Evolutionary conservation across 2,797 vertebrate genomes (phyloP).

Genomic region (Syngnathus acus): DNA sequence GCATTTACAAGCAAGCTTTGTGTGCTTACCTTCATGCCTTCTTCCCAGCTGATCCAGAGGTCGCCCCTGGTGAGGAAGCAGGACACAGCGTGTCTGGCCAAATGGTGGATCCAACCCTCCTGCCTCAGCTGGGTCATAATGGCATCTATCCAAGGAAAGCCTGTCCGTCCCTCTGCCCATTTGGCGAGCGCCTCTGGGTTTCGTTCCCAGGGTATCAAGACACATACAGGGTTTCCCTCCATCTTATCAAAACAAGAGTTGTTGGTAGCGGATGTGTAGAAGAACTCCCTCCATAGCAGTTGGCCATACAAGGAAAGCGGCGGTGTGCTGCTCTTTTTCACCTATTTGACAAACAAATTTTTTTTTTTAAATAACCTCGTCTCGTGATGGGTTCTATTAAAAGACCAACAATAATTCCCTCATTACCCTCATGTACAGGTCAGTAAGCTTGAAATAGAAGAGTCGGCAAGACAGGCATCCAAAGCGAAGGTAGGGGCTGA

Average conservation of each 20-base stretch:
- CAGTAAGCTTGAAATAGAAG: slow-evolving; percentile 91
- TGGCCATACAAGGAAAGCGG: slow-evolving; percentile 89
- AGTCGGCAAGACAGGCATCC: slow-evolving; percentile 91
- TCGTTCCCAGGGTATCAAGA: slow-evolving; percentile 92
- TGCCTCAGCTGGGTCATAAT: slow-evolving; percentile 94
- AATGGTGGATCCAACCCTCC: slow-evolving; percentile 95
- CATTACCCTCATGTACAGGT: slow-evolving; percentile 90
- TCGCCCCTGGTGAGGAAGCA: slow-evolving; percentile 93
- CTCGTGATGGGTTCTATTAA: not conserved
- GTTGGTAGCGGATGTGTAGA: slow-evolving; percentile 88
- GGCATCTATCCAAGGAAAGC: slow-evolving; percentile 93
- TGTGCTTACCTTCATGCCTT: slow-evolving; percentile 86
- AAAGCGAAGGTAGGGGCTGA: slow-evolving; percentile 90
- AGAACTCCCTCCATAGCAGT: slow-evolving; percentile 93
- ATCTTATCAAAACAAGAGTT: slow-evolving; percentile 96
- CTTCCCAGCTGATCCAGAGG: slow-evolving; percentile 96
- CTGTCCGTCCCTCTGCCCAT: slow-evolving; percentile 90
- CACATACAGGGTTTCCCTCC: slow-evolving; percentile 92
- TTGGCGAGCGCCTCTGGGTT: slow-evolving; percentile 92
- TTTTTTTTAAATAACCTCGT: not conserved
- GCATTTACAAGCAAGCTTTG: not conserved
- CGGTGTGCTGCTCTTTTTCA: slow-evolving; percentile 86
- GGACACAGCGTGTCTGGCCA: slow-evolving; percentile 87
- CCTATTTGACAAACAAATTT: slow-evolving; percentile 55
- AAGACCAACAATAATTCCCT: not conserved